Conservation (phyloP, 2,113 vertebrate species). For the Coreoperca whiteheadi region DNA sequence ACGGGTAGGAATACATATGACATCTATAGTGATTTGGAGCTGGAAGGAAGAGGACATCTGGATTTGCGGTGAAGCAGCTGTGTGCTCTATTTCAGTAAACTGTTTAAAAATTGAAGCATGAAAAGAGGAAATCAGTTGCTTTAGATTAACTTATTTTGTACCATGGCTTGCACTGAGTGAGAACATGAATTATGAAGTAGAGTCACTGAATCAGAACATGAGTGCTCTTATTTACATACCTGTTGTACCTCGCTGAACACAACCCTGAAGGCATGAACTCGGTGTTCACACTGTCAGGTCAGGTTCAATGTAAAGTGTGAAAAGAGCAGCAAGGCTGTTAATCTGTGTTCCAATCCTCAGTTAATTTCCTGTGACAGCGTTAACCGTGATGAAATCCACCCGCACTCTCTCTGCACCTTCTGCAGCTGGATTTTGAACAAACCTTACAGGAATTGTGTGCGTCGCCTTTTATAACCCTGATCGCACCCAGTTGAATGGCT, state of each 20-base stretch:
- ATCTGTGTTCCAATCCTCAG: not conserved
- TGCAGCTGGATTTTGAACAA: not conserved
- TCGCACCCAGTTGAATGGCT: not conserved
- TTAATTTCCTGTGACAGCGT: slow-evolving; percentile 46
- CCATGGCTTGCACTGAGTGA: not conserved
- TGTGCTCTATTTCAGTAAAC: not conserved
- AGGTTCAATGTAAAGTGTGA: slow-evolving; percentile 10
- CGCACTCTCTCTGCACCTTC: not conserved
- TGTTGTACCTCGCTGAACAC: not conserved
- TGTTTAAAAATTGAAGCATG: slow-evolving; percentile 11
- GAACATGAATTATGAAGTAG: slow-evolving; percentile 8
- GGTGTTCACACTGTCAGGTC: slow-evolving; percentile 28
- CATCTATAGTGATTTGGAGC: not conserved
- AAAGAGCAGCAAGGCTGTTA: slow-evolving; percentile 13
- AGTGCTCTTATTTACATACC: not conserved
- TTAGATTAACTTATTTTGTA: slow-evolving; percentile 8
- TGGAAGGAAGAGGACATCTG: not conserved
- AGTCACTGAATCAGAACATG: not conserved
- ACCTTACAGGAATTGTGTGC: not conserved
- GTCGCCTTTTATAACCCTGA: not conserved
- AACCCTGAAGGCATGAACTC: slow-evolving; percentile 36
- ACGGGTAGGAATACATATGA: slow-evolving; percentile 82
- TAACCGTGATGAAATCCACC: not conserved
- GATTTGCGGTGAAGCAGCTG: not conserved
- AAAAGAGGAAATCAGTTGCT: not conserved